These are phyloP conservation scores for Gracilinanus agilis DNA, from an alignment of 2,113 vertebrate species.

Conservation along the genomic window DNA sequence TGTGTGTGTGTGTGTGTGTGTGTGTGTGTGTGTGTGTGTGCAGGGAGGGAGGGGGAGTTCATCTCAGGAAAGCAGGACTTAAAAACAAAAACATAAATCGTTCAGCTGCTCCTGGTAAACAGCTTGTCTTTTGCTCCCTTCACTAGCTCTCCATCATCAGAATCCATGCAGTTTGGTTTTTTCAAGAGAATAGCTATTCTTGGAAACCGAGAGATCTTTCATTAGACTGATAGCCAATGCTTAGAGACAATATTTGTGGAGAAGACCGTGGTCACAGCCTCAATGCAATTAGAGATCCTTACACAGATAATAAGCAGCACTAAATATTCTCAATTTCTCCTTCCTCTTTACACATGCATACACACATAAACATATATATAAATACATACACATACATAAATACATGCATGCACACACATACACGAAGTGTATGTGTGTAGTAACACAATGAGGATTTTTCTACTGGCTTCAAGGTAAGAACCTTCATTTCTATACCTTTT, in stretches of 20 bases:
- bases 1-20: too few relatives aligned
- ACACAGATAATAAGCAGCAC: not conserved
- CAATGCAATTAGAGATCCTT: not conserved
- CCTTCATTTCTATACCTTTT: not conserved
- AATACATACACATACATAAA: not conserved
- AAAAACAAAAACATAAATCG: constrained; percentile 60
- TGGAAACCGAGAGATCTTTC: not conserved
- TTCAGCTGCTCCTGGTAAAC: constrained; percentile 24
- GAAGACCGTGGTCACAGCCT: not conserved
- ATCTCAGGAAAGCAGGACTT: constrained; percentile 37
- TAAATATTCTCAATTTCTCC: not conserved
- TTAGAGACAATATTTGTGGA: not conserved
- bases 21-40: not conserved
- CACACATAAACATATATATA: not conserved
- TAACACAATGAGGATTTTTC: not conserved
- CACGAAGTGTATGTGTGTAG: not conserved
- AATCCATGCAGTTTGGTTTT: constrained; percentile 16
- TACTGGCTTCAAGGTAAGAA: not conserved
- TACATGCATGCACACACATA: not conserved
- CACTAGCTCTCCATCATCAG: not conserved
- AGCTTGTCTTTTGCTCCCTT: constrained; percentile 26
- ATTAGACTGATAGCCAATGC: not conserved
- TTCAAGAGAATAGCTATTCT: constrained; percentile 46
- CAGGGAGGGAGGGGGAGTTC: not conserved
- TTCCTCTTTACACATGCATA: not conserved